Base-by-base conservation (phyloP, 2,888 invertebrate genomes). In the Cryptocephalus primarius region DNA sequence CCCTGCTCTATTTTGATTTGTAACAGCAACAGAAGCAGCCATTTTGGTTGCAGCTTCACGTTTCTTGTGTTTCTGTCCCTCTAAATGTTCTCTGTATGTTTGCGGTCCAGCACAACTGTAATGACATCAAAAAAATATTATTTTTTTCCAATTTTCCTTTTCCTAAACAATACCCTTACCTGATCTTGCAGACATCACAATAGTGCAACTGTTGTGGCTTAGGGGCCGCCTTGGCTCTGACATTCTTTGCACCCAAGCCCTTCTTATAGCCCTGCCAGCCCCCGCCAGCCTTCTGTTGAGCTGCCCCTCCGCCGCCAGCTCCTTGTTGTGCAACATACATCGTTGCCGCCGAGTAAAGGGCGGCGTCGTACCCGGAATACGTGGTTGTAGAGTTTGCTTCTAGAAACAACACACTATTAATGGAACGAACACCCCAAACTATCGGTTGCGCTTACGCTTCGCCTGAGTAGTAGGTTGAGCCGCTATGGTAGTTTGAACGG, bases 21-120 rank as follows among this genome's bases (percentile, higher is more conserved):
- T 79, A 60, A 78, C 73, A 59, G 82, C 72, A 52, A 82, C 75
- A 64, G 76, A 76, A 10, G 77, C 77, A 31, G 81, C 80, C 66
- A 83, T 79, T 67, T 89, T 89, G 31, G 83, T 75, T 9, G 87
- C 83, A 1, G 86, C 90, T 69, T 96, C 97, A 69, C 96, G 92
- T 77, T 96, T 97, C 78, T 97, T 97, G 74, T 99, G 99, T 71
- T 94, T 93, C 72, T 96, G 95, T 0, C 99, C 99, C 67, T 96
- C 96, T 65, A 99, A 76, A 76, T 99, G 99, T 70, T 97, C 99
- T 55, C 88, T 79, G 68, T 91, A 93, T 0, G 92, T 91, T 75
- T 83, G 70, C 1, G 71, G 72, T 38, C 65, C 70, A 36, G 70
- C 70, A 50, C 70, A 70, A 52, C 70, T 69, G 31, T 46, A 53